A percentile compares a stretch with the other conserved stretches of the same genome.
Conservation (phyloP, 64 coral and sea anemone species). For the Exaiptasia diaphana region DNA sequence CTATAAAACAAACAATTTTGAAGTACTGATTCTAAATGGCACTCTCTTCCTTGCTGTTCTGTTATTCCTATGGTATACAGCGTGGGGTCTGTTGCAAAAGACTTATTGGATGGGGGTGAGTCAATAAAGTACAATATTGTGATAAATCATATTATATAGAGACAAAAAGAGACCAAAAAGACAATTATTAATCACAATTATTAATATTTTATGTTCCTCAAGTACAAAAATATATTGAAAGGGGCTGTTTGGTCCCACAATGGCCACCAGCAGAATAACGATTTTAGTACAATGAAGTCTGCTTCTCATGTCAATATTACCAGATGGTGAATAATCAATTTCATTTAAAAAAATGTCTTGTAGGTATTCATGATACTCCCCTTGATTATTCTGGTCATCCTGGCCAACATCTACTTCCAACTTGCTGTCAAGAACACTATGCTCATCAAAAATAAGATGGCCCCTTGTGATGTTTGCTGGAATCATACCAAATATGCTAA, state of each 20-base stretch:
- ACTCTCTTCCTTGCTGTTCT: not conserved
- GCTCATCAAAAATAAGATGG: not conserved
- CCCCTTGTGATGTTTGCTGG: constrained; percentile 18
- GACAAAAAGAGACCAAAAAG: too few species aligned
- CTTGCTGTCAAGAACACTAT: constrained; percentile 51
- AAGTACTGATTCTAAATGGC: constrained; percentile 61
- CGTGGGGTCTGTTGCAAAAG: constrained; percentile 53
- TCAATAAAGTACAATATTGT: not conserved
- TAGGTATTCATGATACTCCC: constrained; percentile 67
- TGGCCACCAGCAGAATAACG: too few species aligned
- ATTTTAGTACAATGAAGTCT: too few species aligned
- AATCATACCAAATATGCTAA: not conserved
- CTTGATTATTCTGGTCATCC: constrained; percentile 45
- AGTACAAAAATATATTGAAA: too few species aligned
- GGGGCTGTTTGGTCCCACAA: too few species aligned
- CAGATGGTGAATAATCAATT: not conserved
- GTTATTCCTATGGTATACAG: constrained; percentile 37
- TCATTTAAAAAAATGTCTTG: not conserved
- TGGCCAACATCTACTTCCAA: constrained; percentile 78
- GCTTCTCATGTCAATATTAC: too few species aligned
- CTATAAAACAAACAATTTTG: constrained; percentile 28
- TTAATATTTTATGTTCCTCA: too few species aligned
- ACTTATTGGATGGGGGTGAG: constrained; percentile 61
- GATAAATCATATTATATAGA: not conserved
- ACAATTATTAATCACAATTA: too few species aligned